Conservation (phyloP, 2,797 vertebrate genomes). For the Delichon dasypus region DNA sequence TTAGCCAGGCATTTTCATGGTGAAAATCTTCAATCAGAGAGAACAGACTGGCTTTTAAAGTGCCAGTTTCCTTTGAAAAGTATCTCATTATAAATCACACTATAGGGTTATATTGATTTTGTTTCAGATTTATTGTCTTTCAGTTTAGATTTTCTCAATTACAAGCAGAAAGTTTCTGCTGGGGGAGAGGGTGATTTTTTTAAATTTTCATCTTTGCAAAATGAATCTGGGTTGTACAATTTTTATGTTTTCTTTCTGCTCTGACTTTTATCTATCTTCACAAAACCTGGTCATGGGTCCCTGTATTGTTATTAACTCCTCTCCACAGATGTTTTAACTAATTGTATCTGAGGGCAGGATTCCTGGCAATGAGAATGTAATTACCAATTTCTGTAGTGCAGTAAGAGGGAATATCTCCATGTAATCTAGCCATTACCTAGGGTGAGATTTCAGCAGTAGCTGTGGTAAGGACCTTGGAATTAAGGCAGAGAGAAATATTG, state of each 20-base stretch:
- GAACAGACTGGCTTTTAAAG: neutral
- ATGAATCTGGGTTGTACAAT: neutral
- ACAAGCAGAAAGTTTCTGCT: neutral
- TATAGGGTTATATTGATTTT: neutral
- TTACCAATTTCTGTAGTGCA: neutral
- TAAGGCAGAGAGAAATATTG: neutral
- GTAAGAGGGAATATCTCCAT: neutral
- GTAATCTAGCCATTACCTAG: neutral
- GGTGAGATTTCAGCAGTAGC: neutral
- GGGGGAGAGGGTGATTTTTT: neutral
- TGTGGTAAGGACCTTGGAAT: neutral
- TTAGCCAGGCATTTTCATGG: neutral
- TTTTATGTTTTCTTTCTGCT: neutral
- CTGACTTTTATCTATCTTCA: neutral
- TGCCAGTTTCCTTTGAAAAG: conserved; percentile 2
- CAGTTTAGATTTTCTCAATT: conserved; percentile 9
- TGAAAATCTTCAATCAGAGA: conserved; percentile 16
- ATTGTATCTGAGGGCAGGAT: neutral
- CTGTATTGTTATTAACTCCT: neutral
- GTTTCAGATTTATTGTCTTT: conserved; percentile 6
- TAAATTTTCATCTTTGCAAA: neutral
- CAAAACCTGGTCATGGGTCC: accelerated
- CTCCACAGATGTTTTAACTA: neutral
- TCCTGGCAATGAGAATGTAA: neutral
- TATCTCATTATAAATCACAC: conserved; percentile 17